phyloP scores from a whole-genome alignment of 2,888 invertebrate species.

The Eilema caniola region DNA sequence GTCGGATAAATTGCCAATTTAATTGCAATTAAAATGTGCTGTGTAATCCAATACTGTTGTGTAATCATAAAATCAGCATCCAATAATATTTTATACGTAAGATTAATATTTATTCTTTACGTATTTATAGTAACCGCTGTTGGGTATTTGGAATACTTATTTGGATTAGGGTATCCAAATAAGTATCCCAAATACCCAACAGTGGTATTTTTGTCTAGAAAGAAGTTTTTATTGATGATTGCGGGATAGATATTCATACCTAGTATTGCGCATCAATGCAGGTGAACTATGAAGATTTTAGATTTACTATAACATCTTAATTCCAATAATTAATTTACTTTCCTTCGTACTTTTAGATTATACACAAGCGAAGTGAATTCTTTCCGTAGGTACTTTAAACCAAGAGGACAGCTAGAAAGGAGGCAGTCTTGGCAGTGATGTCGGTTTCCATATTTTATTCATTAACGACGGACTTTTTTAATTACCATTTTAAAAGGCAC shows the following conservation, averaged over 20 bases:
- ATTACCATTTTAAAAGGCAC: not conserved
- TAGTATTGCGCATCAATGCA: too few species aligned
- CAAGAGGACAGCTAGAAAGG: not conserved
- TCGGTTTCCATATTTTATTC: conserved; percentile 1
- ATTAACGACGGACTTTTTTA: not conserved
- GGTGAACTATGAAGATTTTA: too few species aligned
- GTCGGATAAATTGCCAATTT: too few species aligned
- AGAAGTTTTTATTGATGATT: too few species aligned
- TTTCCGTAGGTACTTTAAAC: not conserved
- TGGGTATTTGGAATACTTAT: too few species aligned
- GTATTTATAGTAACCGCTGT: too few species aligned
- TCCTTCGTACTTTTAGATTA: not conserved
- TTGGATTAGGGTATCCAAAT: too few species aligned
- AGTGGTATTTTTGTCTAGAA: too few species aligned
- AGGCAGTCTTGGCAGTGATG: conserved; percentile 1
- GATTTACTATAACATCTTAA: not conserved
- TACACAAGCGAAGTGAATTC: not conserved
- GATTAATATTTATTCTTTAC: not conserved
- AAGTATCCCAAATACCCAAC: too few species aligned
- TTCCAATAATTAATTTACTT: not conserved
- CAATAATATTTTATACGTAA: not conserved
- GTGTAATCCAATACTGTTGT: too few species aligned
- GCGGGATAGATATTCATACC: too few species aligned
- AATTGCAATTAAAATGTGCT: too few species aligned
- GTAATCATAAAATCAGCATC: not conserved